Base-by-base conservation (phyloP, 2,888 invertebrate genomes). In the Tolmerus cingulatus region DNA sequence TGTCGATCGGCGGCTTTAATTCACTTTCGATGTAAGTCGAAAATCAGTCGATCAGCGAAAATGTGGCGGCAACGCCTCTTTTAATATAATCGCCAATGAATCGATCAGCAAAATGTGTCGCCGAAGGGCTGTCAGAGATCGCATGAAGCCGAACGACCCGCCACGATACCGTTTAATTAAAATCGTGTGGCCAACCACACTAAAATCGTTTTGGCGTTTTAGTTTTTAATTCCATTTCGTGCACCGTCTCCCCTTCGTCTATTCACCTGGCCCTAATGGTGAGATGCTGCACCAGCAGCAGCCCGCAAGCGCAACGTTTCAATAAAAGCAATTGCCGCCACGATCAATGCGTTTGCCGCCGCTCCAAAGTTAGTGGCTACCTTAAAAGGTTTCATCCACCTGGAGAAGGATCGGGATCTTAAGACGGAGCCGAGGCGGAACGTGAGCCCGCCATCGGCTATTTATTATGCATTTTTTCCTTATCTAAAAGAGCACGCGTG, bases 401-500 rank as follows among this genome's bases (percentile, higher is more conserved):
- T 19, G 14, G 23, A n/a, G 0, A 7, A 43, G 78, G 7, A 19
- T n/a, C 43, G 27, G 27, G 46, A 8, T 23, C 0, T 12, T 4
- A 27, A n/a, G n/a, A 34, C 19, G 23, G 30, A 37, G 40, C 30
- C 30, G 51, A 79, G 37, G 46, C 2, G 16, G 14, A 79, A 43
- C 19, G 46, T 23, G 12, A 19, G 40, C 23, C 37, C 40, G 84
- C 84, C 74, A 84, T 1, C 46, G 30, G 76, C 86, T 86, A 76
- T 86, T 86, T 86, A 86, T 74, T 86, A 86, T 40, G 81, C 74
- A 74, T 74, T 51, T 84, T 40, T 66, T 76, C 85, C 86, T 89
- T 89, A 89, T 89, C 89, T 86, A 85, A 88, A 88, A 87, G 78
- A 88, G 89, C 89, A 88, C 89, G 89, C 89, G 89, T 89, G 86